A percentile compares a stretch with the other conserved stretches of the same genome.
Evolutionary conservation across 1,140 invertebrate species (phyloP).

Genomic region (Choristoneura fumiferana): DNA sequence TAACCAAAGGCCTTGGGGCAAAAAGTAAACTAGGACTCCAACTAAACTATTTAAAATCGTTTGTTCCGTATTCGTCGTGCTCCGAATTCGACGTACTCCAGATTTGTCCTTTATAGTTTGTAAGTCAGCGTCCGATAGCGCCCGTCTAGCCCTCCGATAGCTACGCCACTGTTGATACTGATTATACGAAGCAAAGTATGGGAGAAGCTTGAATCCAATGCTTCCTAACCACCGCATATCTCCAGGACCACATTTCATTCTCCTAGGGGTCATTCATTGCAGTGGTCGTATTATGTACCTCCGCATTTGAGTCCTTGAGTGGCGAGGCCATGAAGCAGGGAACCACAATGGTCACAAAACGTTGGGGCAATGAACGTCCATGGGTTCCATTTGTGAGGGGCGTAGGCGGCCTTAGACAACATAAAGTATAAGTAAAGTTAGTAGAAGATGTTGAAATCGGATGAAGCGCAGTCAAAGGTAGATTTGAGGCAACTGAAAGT

Average conservation of each 20-base stretch:
- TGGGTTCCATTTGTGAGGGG: constrained; percentile 87
- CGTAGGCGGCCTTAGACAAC: constrained; percentile 89
- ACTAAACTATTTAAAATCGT: too few relatives aligned
- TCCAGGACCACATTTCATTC: neutral
- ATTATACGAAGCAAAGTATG: too few relatives aligned
- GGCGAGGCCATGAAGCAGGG: constrained; percentile 95
- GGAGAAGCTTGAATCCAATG: too few relatives aligned
- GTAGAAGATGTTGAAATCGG: constrained; percentile 26
- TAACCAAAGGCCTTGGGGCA: too few relatives aligned
- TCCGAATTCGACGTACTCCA: too few relatives aligned
- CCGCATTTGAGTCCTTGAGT: constrained; percentile 97
- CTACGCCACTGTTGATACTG: too few relatives aligned
- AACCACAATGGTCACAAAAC: constrained; percentile 85
- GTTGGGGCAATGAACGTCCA: constrained; percentile 90
- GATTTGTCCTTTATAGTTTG: too few relatives aligned
- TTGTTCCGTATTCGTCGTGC: too few relatives aligned
- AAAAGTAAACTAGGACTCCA: too few relatives aligned
- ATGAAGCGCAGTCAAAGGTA: neutral
- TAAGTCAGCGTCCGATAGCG: too few relatives aligned
- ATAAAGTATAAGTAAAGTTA: constrained; percentile 29
- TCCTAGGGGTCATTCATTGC: neutral
- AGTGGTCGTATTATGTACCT: constrained; percentile 81
- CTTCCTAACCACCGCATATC: neutral
- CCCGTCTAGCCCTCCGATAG: too few relatives aligned
- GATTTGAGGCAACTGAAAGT: neutral